Base-by-base conservation (phyloP, 2,888 invertebrate genomes). In the Drosophila peninsularis region DNA sequence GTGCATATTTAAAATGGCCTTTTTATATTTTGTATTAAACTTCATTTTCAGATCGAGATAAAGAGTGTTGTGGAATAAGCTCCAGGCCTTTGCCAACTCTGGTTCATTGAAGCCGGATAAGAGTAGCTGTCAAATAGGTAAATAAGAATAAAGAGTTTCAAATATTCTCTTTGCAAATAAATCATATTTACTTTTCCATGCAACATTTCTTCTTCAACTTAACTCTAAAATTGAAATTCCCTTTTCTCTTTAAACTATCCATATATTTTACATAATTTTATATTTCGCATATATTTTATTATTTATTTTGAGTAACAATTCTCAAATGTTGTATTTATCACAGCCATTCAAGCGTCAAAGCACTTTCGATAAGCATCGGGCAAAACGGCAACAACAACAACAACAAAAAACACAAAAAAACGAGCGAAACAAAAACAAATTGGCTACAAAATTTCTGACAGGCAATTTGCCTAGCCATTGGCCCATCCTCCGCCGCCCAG, bases 381-480 rank as follows among this genome's bases (percentile, higher is more conserved):
- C 42, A 63, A 56, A 45, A 6, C 17, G 17, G 1, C 3, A 42
- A 6, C 27, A 30, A 30, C 27, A 7, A 30, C 0, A 30, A 7
- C 0, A 30, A 30, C 7, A 30, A 17, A 34, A 32, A 19, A n/a
- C n/a, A n/a, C 3, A 55, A 32, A 42, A 50, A 52, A n/a, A 10
- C 36, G 61, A 66, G 47, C 68, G 65, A 80, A 74, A 61, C 64
- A 78, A 71, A 63, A 76, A 73, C 80, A 86, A 84, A 85, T 82
- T 81, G 79, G 73, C 79, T 63, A 81, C 84, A 82, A 85, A 82
- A 85, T 85, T 86, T 84, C 79, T 86, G 85, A 86, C 85, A 86
- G 86, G 82, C 85, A 85, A 85, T 85, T 85, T 85, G 84, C 80
- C 72, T 75, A 75, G 75, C 77, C 73, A 81, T 56, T 65, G 42